Percentiles rank a stretch among this genome's conserved stretches.
Evolutionary conservation across 1,140 invertebrate genomes (phyloP).

Genomic region (Eueides isabella): DNA sequence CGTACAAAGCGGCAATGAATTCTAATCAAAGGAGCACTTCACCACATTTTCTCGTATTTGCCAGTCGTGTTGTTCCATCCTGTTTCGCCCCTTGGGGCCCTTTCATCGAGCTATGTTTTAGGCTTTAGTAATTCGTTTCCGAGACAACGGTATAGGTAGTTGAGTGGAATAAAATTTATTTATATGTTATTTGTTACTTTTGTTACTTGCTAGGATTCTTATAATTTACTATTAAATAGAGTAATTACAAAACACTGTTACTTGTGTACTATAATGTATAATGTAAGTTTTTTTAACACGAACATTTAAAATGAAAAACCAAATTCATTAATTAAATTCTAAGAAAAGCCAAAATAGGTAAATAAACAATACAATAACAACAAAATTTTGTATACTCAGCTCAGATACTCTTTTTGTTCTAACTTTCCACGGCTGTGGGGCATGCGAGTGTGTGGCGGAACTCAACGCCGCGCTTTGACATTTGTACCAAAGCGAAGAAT

Average conservation of each 20-base stretch:
- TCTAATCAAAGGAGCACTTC: conserved; percentile 44
- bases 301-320: no score
- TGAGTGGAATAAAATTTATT: neutral
- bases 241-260: neutral
- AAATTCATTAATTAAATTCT: no score
- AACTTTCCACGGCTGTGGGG: no score
- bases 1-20: conserved; percentile 47
- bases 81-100: conserved; percentile 28
- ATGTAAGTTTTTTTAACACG: no score
- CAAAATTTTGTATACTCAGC: no score
- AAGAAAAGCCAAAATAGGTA: no score
- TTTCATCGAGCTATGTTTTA: conserved; percentile 32
- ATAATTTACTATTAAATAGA: neutral
- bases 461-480: no score
- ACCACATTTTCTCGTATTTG: conserved; percentile 36
- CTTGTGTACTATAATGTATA: no score
- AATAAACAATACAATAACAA: no score
- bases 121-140: conserved; percentile 28
- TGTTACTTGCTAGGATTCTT: neutral
- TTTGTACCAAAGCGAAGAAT: no score
- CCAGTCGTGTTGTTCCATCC: conserved; percentile 23
- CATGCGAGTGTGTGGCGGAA: no score
- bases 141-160: conserved; percentile 9
- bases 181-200: neutral
- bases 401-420: no score